Evolutionary conservation across 2,797 vertebrate genomes (phyloP).

Genomic region (Gadopsis bispinosus): DNA sequence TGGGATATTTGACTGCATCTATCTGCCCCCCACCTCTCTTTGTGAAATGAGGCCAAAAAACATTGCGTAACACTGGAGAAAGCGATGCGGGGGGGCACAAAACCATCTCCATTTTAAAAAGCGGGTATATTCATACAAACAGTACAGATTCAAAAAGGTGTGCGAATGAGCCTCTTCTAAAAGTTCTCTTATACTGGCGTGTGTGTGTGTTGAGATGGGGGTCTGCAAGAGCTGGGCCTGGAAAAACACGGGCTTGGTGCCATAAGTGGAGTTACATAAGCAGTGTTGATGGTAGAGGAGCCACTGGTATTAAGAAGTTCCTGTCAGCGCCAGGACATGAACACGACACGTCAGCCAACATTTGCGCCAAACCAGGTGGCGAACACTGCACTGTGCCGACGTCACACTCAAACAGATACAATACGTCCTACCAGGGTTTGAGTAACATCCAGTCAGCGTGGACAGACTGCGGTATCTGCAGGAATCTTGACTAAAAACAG

Average conservation of each 20-base stretch:
- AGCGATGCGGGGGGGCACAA: slow-evolving; percentile 35
- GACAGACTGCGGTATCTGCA: slow-evolving; percentile 26
- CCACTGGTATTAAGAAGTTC: slow-evolving; percentile 63
- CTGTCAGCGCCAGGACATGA: slow-evolving; percentile 58
- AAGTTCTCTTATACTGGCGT: slow-evolving; percentile 21
- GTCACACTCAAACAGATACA: slow-evolving; percentile 16
- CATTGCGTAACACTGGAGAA: slow-evolving; percentile 47
- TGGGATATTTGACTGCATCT: slow-evolving; percentile 15
- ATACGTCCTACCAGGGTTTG: slow-evolving; percentile 7
- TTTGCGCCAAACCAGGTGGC: slow-evolving; percentile 43
- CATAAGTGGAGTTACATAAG: slow-evolving; percentile 78
- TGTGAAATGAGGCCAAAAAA: slow-evolving; percentile 40
- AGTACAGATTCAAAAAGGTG: slow-evolving; percentile 17
- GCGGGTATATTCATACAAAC: slow-evolving; percentile 29
- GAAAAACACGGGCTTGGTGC: slow-evolving; percentile 70
- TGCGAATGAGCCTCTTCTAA: slow-evolving; percentile 25
- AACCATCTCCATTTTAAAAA: slow-evolving; percentile 39
- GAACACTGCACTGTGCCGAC: background rate
- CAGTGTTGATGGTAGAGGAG: slow-evolving; percentile 68
- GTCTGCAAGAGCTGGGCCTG: slow-evolving; percentile 48
- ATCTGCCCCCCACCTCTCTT: background rate
- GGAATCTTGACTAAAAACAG: slow-evolving; percentile 24
- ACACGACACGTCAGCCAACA: slow-evolving; percentile 43
- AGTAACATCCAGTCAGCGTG: slow-evolving; percentile 18
- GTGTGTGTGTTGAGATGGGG: slow-evolving; percentile 48